phyloP scores from a whole-genome alignment of 2,888 invertebrate genomes.

The Drosophila villosipedis region DNA sequence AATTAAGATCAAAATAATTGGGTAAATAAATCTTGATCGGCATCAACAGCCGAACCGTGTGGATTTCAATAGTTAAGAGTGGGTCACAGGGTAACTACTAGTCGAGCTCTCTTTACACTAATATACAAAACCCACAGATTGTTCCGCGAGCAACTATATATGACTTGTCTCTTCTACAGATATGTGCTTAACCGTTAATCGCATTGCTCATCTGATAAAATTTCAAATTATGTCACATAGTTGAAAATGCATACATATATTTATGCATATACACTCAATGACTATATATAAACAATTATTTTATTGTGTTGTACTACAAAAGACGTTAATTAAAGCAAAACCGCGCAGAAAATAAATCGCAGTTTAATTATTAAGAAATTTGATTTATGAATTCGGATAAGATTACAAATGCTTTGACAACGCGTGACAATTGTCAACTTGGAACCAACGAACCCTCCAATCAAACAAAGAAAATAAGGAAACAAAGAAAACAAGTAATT shows the following conservation, averaged over 20 bases:
- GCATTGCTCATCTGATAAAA: neutral
- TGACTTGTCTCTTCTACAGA: neutral
- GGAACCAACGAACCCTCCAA: neutral
- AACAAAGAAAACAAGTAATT: neutral
- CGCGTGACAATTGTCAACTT: constrained; percentile 12
- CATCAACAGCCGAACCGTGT: neutral
- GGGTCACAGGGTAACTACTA: neutral
- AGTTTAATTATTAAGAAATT: constrained; percentile 32
- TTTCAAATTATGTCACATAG: neutral
- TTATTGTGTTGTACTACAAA: constrained; percentile 4
- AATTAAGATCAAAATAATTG: neutral
- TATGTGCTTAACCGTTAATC: neutral
- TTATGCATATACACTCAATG: neutral
- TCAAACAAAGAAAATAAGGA: neutral
- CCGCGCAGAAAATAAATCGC: constrained; percentile 38
- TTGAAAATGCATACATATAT: neutral
- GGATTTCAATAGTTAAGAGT: neutral
- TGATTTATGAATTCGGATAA: constrained; percentile 39
- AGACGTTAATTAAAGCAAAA: constrained; percentile 15
- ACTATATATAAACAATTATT: neutral
- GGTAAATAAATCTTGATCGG: neutral
- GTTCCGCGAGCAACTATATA: neutral
- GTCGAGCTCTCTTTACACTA: neutral
- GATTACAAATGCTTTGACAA: constrained; percentile 19
- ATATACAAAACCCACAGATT: neutral